Base-by-base conservation (phyloP, 2,113 vertebrate species). In the Plotosus lineatus region DNA sequence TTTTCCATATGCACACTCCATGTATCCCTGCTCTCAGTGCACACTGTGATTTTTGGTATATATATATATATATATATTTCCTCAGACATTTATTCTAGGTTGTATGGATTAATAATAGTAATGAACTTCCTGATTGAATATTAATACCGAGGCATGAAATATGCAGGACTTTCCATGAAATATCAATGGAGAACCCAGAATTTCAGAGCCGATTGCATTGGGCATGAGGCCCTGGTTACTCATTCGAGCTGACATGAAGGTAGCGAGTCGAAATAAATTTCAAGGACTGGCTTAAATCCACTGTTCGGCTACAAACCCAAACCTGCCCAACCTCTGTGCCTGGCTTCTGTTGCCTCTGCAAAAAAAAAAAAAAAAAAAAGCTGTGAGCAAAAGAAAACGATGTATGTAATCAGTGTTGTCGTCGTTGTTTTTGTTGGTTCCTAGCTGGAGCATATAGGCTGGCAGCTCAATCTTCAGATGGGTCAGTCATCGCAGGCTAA, bases 391-490 rank as follows among this genome's bases (percentile, higher is more conserved):
- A 42, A 66, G 10, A 21, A 40, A 66, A 12, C 40, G 38, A 26
- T 31, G 3, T 42, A 14, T 40, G 4, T 72, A 46, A 51, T 53
- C 33, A 48, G 3, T 2, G 9, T 6, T 44, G 4, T 19, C 19
- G 60, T 44, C 53, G 31, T 46, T 44, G 4, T 19, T n/a, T 69
- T 44, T 63, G 31, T 46, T 11, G 21, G 90, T 87, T 92, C 91
- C 73, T 88, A 99, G 98, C 94, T 98, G 55, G 96, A 98, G 84
- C 94, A 92, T 2, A 90, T 98, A 17, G 95, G 95, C 83, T 99
- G 97, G 97, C 95, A 97, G 91, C 93, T 99, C 86, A 97, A 95
- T 89, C 95, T 99, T 89, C 95, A 97, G 90, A 97, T 98, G 97
- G 94, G 95, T 61, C 95, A 96, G 75, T 96, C 97, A 42, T 90